phyloP scores from a whole-genome alignment of 2,113 vertebrate genomes.

The Pelodiscus sinensis region DNA sequence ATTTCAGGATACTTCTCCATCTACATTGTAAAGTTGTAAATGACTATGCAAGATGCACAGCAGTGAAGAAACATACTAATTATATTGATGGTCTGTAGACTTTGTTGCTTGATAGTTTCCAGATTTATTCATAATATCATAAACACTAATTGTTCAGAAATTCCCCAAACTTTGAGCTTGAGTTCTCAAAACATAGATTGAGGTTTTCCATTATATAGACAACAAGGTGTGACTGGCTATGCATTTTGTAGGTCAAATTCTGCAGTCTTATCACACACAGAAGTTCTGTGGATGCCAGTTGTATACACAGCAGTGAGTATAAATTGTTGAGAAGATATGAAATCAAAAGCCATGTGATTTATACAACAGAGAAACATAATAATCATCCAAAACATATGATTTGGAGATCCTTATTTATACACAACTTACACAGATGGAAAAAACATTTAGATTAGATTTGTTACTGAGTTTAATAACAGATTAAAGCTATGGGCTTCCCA shows the following conservation, averaged over 20 bases:
- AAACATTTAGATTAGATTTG: background rate
- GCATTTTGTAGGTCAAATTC: background rate
- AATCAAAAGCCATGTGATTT: background rate
- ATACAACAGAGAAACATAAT: background rate
- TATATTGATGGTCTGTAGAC: background rate
- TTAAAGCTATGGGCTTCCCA: background rate
- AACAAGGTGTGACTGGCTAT: background rate
- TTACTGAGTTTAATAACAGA: background rate
- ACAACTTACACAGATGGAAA: background rate
- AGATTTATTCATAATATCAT: background rate
- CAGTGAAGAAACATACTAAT: background rate
- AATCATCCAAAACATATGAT: background rate
- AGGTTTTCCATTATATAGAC: background rate
- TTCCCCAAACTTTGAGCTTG: background rate
- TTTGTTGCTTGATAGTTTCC: background rate
- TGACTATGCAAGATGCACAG: background rate
- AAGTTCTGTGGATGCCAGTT: background rate
- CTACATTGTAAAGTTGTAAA: background rate
- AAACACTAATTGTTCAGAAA: background rate
- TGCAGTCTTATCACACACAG: background rate
- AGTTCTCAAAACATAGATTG: background rate
- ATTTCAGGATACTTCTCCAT: background rate
- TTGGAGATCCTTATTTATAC: background rate
- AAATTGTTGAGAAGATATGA: background rate
- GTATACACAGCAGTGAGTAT: background rate